These are phyloP conservation scores for Andrena hattorfiana DNA, from an alignment of 2,888 invertebrate species.

Conservation along the genomic window DNA sequence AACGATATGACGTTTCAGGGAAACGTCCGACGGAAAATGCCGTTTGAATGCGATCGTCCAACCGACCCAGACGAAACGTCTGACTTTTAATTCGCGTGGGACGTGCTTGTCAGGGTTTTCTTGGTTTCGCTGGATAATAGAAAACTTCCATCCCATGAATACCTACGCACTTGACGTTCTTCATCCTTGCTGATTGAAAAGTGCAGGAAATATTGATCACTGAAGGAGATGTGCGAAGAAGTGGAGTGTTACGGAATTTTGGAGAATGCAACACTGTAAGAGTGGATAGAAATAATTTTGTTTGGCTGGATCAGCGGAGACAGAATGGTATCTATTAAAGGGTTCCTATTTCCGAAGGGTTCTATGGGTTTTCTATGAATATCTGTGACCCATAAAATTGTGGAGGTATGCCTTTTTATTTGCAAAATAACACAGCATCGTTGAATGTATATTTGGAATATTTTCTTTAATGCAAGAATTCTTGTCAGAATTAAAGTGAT, in stretches of 20 bases:
- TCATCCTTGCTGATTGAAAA: neutral
- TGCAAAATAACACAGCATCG: too few relatives aligned
- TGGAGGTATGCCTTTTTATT: neutral
- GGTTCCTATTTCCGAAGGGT: too few relatives aligned
- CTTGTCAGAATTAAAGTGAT: constrained; percentile 1
- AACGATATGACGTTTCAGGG: constrained; percentile 27
- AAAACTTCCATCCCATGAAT: too few relatives aligned
- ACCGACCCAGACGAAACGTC: neutral
- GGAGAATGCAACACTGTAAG: neutral
- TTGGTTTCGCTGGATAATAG: neutral
- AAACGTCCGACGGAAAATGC: neutral
- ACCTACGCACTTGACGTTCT: neutral
- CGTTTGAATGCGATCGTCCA: constrained; percentile 15
- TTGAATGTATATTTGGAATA: neutral
- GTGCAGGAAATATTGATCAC: neutral
- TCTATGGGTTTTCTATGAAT: too few relatives aligned
- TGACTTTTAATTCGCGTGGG: constrained; percentile 3
- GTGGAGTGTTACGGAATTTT: neutral
- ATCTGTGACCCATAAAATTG: neutral
- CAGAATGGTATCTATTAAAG: too few relatives aligned
- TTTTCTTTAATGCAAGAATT: neutral
- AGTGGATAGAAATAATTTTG: neutral
- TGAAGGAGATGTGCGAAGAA: neutral
- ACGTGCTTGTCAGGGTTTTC: neutral
- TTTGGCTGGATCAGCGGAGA: too few relatives aligned